Evolutionary conservation across 2,797 vertebrate species (phyloP).

Genomic region (Antennarius maculatus): DNA sequence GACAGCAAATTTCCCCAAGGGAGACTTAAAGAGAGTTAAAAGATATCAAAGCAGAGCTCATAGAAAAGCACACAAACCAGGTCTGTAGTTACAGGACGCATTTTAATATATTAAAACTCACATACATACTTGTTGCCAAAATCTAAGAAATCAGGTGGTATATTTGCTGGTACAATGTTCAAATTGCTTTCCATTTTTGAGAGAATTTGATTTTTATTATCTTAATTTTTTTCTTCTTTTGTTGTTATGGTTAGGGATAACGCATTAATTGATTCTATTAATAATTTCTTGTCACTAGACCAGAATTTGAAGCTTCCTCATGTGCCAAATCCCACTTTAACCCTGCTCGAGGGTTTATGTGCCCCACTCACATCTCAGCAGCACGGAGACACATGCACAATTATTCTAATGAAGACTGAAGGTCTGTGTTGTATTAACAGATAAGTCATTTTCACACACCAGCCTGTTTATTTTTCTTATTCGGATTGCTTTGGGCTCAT

Average conservation of each 20-base stretch:
- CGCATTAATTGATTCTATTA: too few species aligned
- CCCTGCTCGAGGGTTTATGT: too few species aligned
- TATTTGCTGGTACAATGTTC: slow-evolving; percentile 1
- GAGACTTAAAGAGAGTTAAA: slow-evolving; percentile 25
- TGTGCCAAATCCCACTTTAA: too few species aligned
- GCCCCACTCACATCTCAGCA: too few species aligned
- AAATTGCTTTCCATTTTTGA: too few species aligned
- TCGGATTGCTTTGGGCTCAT: neutral
- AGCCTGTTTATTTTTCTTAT: neutral
- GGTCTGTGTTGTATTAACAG: neutral
- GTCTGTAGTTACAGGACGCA: slow-evolving; percentile 61
- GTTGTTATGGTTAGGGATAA: too few species aligned
- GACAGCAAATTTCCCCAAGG: neutral
- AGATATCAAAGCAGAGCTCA: slow-evolving; percentile 48
- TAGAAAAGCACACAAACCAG: slow-evolving; percentile 46
- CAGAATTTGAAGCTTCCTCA: too few species aligned
- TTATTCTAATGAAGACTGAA: neutral
- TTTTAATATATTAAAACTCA: slow-evolving; percentile 56
- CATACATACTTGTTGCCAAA: slow-evolving; percentile 34
- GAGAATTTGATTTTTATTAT: too few species aligned
- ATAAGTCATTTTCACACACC: neutral
- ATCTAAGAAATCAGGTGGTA: slow-evolving; percentile 32
- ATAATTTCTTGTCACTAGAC: too few species aligned
- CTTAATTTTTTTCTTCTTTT: too few species aligned
- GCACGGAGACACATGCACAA: neutral